Conservation (phyloP, 2,888 invertebrate genomes). For the Pachydiplax longipennis region DNA sequence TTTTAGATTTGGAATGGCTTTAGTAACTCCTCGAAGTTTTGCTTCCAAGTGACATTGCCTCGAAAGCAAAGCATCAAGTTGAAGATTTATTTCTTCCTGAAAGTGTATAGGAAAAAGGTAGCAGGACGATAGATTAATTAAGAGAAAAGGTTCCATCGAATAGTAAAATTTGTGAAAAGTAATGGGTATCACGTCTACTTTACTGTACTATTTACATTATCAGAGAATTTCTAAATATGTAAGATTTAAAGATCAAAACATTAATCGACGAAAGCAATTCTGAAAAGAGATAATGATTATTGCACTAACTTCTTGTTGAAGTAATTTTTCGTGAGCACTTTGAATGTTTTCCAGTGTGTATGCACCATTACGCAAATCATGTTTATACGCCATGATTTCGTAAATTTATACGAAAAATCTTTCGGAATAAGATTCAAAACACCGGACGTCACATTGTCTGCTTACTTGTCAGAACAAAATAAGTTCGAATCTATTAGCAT, state of each 20-base stretch:
- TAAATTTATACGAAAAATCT: not conserved
- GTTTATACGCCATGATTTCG: not conserved
- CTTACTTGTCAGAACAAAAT: not conserved
- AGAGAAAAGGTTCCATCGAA: too few species aligned
- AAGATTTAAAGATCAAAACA: too few species aligned
- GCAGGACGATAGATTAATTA: not conserved
- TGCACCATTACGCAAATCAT: not conserved
- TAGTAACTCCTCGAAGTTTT: constrained; percentile 80
- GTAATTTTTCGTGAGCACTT: not conserved
- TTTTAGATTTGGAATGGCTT: constrained; percentile 81
- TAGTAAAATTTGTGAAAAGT: too few species aligned
- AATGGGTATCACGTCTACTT: too few species aligned
- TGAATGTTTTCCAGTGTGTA: not conserved
- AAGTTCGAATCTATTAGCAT: not conserved
- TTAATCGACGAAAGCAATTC: too few species aligned
- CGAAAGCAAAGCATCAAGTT: constrained; percentile 74
- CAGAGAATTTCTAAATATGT: too few species aligned
- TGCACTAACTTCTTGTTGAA: constrained; percentile 6
- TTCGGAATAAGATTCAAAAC: not conserved
- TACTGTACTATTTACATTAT: too few species aligned
- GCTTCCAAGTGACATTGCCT: constrained; percentile 80
- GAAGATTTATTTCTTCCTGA: constrained; percentile 74
- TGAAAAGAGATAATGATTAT: not conserved
- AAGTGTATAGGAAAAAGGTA: constrained; percentile 50
- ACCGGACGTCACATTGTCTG: not conserved